phyloP scores from a whole-genome alignment of 2,888 invertebrate genomes.

The Caenorhabditis japonica region DNA sequence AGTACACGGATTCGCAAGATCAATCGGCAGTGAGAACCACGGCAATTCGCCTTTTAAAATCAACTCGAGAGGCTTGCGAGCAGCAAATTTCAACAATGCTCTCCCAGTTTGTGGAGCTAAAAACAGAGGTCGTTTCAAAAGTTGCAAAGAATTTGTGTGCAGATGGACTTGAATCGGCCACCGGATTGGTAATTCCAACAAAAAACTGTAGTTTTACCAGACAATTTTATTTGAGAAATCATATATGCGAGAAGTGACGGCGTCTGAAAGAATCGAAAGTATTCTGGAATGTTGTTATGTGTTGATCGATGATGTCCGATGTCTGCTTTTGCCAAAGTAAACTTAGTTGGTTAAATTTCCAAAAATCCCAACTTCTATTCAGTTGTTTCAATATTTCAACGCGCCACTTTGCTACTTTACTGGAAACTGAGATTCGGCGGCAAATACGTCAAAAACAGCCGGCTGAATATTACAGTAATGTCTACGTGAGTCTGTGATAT shows the following conservation, averaged over 20 bases:
- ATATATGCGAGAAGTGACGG: slow-evolving; percentile 53
- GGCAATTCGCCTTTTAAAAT: slow-evolving; percentile 25
- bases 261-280: slow-evolving; percentile 49
- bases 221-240: slow-evolving; percentile 48
- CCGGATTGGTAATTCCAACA: slow-evolving; percentile 15
- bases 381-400: slow-evolving; percentile 52
- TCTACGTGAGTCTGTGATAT: slow-evolving; percentile 53
- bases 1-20: slow-evolving; percentile 29
- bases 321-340: slow-evolving; percentile 52
- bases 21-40: slow-evolving; percentile 22
- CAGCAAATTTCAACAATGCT: slow-evolving; percentile 27
- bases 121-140: slow-evolving; percentile 19
- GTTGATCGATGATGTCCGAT: slow-evolving; percentile 47
- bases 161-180: slow-evolving; percentile 22
- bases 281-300: slow-evolving; percentile 51
- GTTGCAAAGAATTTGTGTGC: slow-evolving; percentile 39
- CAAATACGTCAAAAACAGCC: slow-evolving; percentile 44
- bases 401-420: slow-evolving; percentile 12
- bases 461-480: slow-evolving; percentile 58
- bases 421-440: slow-evolving; percentile 47
- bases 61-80: slow-evolving; percentile 39
- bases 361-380: slow-evolving; percentile 2
- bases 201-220: not conserved
- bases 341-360: not conserved
- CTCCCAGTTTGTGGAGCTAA: slow-evolving; percentile 21